Conservation (phyloP, 2,888 invertebrate species). For the Phyto melanocephala region DNA sequence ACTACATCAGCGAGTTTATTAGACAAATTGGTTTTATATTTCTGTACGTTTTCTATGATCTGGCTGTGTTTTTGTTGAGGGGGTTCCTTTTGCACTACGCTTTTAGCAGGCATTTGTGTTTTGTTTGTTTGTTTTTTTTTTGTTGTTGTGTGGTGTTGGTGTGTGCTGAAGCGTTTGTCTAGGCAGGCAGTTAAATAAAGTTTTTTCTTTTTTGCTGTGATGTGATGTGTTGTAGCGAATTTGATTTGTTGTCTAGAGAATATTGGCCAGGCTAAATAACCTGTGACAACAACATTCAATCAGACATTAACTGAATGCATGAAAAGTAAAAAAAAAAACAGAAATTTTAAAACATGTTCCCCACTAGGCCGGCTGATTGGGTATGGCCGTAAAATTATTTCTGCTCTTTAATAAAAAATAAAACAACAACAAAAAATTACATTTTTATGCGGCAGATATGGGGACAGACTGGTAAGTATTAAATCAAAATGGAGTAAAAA, state of each 20-base stretch:
- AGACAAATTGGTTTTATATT: slow-evolving; percentile 67
- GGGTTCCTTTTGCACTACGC: background rate
- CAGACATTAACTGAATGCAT: slow-evolving; percentile 31
- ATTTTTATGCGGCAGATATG: slow-evolving; percentile 35
- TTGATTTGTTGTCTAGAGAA: slow-evolving; percentile 24
- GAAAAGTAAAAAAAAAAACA: background rate
- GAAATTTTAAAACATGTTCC: slow-evolving; percentile 22
- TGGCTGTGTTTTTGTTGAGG: background rate
- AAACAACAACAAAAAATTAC: background rate
- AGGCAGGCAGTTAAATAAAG: background rate
- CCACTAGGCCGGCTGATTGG: slow-evolving; percentile 1
- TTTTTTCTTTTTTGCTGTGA: background rate
- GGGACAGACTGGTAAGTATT: slow-evolving; percentile 1
- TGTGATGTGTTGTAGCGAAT: slow-evolving; percentile 8
- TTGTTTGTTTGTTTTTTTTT: background rate
- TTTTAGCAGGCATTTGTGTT: background rate
- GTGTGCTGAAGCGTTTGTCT: background rate
- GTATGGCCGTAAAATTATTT: background rate
- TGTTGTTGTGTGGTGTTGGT: slow-evolving; percentile 13
- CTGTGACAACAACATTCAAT: slow-evolving; percentile 60
- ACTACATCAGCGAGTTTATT: slow-evolving; percentile 63
- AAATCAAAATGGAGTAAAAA: slow-evolving; percentile 55
- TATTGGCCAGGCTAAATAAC: slow-evolving; percentile 50
- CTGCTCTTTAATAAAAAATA: background rate
- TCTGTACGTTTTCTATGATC: slow-evolving; percentile 22